phyloP scores from a whole-genome alignment of 2,797 vertebrate species.

The Crenuchus spilurus region DNA sequence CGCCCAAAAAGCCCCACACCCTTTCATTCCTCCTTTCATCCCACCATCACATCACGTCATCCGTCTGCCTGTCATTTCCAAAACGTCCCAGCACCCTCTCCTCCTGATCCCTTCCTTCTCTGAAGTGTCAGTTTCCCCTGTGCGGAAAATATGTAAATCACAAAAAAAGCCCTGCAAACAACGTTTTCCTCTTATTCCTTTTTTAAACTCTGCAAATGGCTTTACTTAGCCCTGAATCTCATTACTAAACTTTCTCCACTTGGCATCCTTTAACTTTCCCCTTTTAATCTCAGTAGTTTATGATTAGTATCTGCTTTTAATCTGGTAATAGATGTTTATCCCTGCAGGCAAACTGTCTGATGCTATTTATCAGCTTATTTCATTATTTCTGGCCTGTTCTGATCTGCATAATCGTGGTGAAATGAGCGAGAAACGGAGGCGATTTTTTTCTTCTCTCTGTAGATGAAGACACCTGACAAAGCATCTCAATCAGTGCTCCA shows the following conservation, averaged over 20 bases:
- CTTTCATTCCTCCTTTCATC: constrained; percentile 49
- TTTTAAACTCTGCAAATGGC: constrained; percentile 59
- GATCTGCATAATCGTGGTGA: constrained; percentile 53
- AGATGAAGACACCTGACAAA: constrained; percentile 57
- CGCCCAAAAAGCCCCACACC: constrained; percentile 26
- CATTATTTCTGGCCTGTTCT: constrained; percentile 50
- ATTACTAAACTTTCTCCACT: constrained; percentile 58
- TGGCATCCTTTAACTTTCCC: constrained; percentile 62
- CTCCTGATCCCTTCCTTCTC: constrained; percentile 42
- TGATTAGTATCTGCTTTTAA: constrained; percentile 62
- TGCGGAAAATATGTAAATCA: constrained; percentile 55
- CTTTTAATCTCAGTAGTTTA: constrained; percentile 65
- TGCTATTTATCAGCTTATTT: constrained; percentile 59
- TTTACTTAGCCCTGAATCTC: constrained; percentile 61
- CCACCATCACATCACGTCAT: constrained; percentile 46
- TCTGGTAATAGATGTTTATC: constrained; percentile 61
- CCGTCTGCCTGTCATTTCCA: constrained; percentile 37
- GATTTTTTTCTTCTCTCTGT: constrained; percentile 38
- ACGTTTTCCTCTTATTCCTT: constrained; percentile 46
- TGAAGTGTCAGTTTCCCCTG: constrained; percentile 55
- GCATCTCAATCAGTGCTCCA: constrained; percentile 40
- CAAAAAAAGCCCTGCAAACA: constrained; percentile 41
- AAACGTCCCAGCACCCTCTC: constrained; percentile 31
- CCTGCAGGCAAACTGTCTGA: constrained; percentile 54
- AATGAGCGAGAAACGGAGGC: constrained; percentile 49